phyloP scores from a whole-genome alignment of 2,113 vertebrate genomes.

The Synodontis membranacea region DNA sequence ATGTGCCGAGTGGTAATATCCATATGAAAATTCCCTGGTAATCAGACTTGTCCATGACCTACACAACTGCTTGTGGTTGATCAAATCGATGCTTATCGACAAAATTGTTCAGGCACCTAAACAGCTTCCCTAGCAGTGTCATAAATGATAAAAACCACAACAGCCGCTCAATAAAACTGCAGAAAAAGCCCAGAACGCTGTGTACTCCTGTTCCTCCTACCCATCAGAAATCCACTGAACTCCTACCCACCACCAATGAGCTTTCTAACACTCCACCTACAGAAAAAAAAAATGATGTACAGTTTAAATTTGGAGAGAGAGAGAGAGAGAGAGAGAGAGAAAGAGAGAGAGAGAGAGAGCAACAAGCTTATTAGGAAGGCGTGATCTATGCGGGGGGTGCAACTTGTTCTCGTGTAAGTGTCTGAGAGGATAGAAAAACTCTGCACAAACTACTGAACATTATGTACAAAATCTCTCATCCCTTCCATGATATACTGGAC shows the following conservation, averaged over 20 bases:
- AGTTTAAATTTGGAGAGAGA: conserved; percentile 10
- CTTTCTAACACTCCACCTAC: conserved; percentile 23
- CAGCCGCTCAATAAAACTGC: background rate
- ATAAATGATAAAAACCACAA: background rate
- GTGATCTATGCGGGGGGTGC: background rate
- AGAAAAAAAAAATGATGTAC: conserved; percentile 1
- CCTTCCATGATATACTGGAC: background rate
- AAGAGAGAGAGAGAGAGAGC: background rate
- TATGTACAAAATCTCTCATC: conserved; percentile 16
- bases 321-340: background rate
- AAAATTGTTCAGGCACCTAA: background rate
- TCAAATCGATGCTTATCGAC: conserved; percentile 2
- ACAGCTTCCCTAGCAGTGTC: background rate
- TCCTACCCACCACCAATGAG: background rate
- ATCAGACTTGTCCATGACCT: conserved; percentile 7
- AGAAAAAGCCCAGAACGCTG: background rate
- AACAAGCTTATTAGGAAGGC: conserved; percentile 2
- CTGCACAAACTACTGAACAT: conserved; percentile 4
- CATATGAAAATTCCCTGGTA: background rate
- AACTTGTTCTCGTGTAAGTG: background rate
- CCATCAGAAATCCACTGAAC: conserved; percentile 22
- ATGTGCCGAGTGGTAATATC: background rate
- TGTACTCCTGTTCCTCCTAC: background rate
- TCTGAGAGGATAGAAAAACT: background rate
- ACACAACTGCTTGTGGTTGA: conserved; percentile 5